A percentile compares a stretch with the other conserved stretches of the same genome.
Conservation (phyloP, 2,888 invertebrate species). For the Creontiades dilutus region DNA sequence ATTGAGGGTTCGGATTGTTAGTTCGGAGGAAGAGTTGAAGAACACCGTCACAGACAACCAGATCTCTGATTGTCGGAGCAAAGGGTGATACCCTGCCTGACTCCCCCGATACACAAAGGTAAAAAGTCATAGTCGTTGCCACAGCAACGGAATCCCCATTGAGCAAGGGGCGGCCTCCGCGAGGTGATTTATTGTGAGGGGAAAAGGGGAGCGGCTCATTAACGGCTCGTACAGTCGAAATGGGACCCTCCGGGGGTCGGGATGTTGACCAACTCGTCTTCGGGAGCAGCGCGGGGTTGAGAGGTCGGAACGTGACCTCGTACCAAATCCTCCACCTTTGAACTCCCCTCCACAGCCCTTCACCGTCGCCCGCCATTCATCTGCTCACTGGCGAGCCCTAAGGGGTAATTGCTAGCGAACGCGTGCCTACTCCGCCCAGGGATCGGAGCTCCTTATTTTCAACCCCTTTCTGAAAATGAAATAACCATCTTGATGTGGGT, state of each 20-base stretch:
- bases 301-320: slow-evolving; percentile 50
- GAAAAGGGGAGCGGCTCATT: slow-evolving; percentile 35
- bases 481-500: no score
- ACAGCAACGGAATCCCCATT: not conserved
- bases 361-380: not conserved
- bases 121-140: not conserved
- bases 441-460: slow-evolving; percentile 13
- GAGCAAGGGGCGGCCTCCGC: not conserved
- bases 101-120: not conserved
- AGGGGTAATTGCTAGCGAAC: not conserved
- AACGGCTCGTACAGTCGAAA: slow-evolving; percentile 26
- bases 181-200: slow-evolving; percentile 7
- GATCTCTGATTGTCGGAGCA: no score
- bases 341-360: not conserved
- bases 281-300: slow-evolving; percentile 16
- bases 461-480: not conserved
- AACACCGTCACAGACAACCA: no score
- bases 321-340: slow-evolving; percentile 30
- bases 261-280: slow-evolving; percentile 47
- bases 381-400: not conserved
- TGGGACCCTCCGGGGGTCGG: not conserved
- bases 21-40: no score
- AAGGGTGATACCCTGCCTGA: no score
- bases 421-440: not conserved
- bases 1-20: no score